Conservation (phyloP, 1,140 invertebrate species). For the Drosophila nigromelanica region DNA sequence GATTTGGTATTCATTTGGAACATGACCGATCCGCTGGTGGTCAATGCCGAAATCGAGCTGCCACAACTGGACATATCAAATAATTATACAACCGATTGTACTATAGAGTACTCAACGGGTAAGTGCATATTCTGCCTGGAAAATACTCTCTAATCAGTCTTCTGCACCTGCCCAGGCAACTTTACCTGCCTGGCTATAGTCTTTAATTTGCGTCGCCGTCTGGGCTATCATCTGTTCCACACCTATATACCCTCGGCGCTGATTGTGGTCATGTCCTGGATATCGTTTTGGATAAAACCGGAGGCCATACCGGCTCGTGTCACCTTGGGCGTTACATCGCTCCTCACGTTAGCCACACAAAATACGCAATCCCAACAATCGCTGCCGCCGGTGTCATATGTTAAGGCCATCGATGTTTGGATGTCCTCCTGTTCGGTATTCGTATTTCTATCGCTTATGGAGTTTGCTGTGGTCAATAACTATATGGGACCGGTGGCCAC, state of each 20-base stretch:
- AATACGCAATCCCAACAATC: slow-evolving; percentile 95
- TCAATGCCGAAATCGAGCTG: slow-evolving; percentile 93
- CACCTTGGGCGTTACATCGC: slow-evolving; percentile 89
- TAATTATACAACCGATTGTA: slow-evolving; percentile 94
- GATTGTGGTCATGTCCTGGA: slow-evolving; percentile 97
- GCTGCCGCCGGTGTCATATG: slow-evolving; percentile 94
- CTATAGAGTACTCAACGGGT: slow-evolving; percentile 94
- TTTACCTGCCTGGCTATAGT: slow-evolving; percentile 94
- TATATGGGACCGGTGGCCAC: slow-evolving; percentile 95
- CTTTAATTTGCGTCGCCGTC: slow-evolving; percentile 91
- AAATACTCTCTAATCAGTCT: background rate
- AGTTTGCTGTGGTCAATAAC: slow-evolving; percentile 96
- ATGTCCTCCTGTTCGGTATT: slow-evolving; percentile 97
- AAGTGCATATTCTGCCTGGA: background rate
- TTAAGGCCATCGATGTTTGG: slow-evolving; percentile 96
- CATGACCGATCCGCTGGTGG: slow-evolving; percentile 93
- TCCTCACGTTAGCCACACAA: slow-evolving; percentile 93
- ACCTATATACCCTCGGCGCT: slow-evolving; percentile 95
- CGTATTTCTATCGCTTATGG: slow-evolving; percentile 96
- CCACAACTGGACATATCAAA: slow-evolving; percentile 94
- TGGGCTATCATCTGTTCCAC: slow-evolving; percentile 95
- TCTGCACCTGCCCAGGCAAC: slow-evolving; percentile 86
- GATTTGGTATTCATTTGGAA: slow-evolving; percentile 95
- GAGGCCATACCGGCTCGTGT: slow-evolving; percentile 90
- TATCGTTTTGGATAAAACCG: slow-evolving; percentile 96